Percentiles rank a stretch among this genome's conserved stretches.
Conservation (phyloP, 2,113 vertebrate genomes). For the Oreochromis aureus region DNA sequence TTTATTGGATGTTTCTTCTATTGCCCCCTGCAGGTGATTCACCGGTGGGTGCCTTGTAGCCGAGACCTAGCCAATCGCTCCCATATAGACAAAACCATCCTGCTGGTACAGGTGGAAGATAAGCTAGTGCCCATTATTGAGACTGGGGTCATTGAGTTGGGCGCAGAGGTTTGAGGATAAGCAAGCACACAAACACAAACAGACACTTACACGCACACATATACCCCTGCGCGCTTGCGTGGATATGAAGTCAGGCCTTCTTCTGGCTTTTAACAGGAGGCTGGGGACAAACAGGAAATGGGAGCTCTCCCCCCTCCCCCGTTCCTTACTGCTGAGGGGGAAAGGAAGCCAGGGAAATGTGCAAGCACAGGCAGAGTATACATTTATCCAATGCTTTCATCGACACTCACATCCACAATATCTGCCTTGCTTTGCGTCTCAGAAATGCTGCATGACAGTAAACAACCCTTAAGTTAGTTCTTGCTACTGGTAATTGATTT, state of each 20-base stretch:
- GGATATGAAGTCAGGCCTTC: constrained; percentile 11
- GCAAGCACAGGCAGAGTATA: constrained; percentile 49
- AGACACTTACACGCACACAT: not conserved
- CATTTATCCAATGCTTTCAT: constrained; percentile 24
- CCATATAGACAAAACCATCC: constrained; percentile 98
- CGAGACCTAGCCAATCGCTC: constrained; percentile 93
- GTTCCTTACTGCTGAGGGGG: constrained; percentile 49
- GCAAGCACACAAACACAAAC: not conserved
- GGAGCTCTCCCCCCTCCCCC: constrained; percentile 51
- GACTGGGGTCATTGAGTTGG: constrained; percentile 95
- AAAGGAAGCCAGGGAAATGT: constrained; percentile 67
- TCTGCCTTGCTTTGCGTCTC: constrained; percentile 69
- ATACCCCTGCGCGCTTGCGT: constrained; percentile 18
- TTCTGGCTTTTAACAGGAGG: constrained; percentile 35
- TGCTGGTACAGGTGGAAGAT: constrained; percentile 98
- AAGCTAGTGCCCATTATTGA: constrained; percentile 96
- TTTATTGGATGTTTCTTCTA: not conserved
- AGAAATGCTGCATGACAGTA: constrained; percentile 87
- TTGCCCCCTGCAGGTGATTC: constrained; percentile 85
- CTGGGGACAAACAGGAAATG: constrained; percentile 55
- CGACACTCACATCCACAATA: constrained; percentile 24
- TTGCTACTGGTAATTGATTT: constrained; percentile 68
- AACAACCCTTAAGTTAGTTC: constrained; percentile 61
- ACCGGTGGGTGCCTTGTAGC: constrained; percentile 99
- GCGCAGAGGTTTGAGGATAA: constrained; percentile 90